Evolutionary conservation across 2,113 vertebrate species (phyloP), one percentile per base, ranked within the genome.

Genomic region (Bubo scandiacus): DNA sequence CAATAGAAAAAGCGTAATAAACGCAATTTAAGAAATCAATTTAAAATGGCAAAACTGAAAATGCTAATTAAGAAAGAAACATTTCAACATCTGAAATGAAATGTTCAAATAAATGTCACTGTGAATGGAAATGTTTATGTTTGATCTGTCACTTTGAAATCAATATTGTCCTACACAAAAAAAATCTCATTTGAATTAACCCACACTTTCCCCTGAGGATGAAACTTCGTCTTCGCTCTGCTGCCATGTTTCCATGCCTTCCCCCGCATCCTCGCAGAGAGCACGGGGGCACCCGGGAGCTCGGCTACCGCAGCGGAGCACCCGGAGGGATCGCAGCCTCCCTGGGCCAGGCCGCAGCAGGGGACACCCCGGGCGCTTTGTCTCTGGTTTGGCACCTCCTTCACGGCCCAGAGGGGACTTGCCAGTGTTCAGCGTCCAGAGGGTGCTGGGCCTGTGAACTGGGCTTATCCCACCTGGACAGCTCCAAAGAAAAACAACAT

Each of bases 301-400:
- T 36, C 2, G 6, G 57, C 36, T 42, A 2, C 12, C 2, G 4
- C 49, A 15, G 21, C 1, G 2, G 38, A n/a, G 27, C 18, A 0
- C 8, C 40, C 30, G 1, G 12, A 12, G 14, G 3, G 4, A 4
- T 4, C 65, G 12, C 27, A 17, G 18, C 15, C 17, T 6, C 45
- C 49, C 38, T 4, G 15, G 27, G 43, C 58, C 26, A 16, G 10
- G 12, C 23, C 14, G 14, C 2, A 3, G 55, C 63, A 51, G 55
- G 17, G 27, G 21, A 55, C 10, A 43, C 49, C 23, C 54, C 2
- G 1, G 26, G 47, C 1, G 1, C 55, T 34, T 21, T 12, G 25
- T 32, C 36, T 10, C 34, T 30, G 6, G 3, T 12, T 43, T 22
- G 15, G 29, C 43, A 59, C 29, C 38, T 55, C 13, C 58, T 25